Conservation (phyloP, 2,888 invertebrate species). For the Herminia tarsipennalis region DNA sequence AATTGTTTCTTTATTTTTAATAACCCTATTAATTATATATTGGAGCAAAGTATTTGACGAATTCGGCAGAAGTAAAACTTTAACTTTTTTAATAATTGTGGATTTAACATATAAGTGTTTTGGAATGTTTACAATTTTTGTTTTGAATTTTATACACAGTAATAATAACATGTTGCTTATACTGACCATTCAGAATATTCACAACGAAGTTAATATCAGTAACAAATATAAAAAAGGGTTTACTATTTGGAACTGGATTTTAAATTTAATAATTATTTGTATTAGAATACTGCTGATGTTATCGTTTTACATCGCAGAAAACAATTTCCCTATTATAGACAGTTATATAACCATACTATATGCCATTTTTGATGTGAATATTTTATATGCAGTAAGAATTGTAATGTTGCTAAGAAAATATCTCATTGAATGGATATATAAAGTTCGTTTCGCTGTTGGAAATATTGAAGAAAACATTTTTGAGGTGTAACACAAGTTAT, state of each 20-base stretch:
- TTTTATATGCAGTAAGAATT: too few species aligned
- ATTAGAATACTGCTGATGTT: not conserved
- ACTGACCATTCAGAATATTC: not conserved
- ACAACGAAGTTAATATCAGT: not conserved
- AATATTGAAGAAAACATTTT: too few species aligned
- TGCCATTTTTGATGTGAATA: too few species aligned
- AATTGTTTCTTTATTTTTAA: not conserved
- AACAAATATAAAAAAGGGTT: not conserved
- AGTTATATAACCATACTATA: not conserved
- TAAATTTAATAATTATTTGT: not conserved
- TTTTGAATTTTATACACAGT: not conserved
- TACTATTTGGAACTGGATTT: conserved; percentile 5
- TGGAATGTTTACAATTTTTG: not conserved
- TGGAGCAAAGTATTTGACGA: too few species aligned
- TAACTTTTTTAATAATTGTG: not conserved
- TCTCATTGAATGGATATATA: not conserved
- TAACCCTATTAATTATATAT: not conserved
- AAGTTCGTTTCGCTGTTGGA: not conserved
- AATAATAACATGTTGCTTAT: conserved; percentile 1
- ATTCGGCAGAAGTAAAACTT: not conserved
- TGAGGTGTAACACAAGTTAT: too few species aligned
- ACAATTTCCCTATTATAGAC: not conserved
- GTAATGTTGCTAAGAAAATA: conserved; percentile 11
- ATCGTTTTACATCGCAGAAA: not conserved
- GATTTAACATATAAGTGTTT: not conserved